Evolutionary conservation across 2,888 invertebrate species (phyloP), one percentile per base, ranked within the genome.

Genomic region (Arge pagana): DNA sequence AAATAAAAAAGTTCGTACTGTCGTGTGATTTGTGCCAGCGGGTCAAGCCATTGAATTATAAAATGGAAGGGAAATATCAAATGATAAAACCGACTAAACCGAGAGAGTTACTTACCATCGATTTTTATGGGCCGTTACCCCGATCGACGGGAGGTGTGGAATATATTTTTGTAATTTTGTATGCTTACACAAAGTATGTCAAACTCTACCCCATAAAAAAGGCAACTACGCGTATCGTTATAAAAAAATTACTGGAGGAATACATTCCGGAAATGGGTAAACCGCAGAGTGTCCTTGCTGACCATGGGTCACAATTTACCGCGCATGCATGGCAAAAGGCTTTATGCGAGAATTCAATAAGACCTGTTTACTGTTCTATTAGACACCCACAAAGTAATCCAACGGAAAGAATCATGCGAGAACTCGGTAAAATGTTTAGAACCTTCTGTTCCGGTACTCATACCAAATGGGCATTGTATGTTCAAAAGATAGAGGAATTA

Each of bases 1-100:
- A 51, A 3, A 21, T 55, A 8, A 57, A 57, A 24, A 36, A 30
- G 8, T 45, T 30, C 18, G 33, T 54, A n/a, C 13, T 33, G 6
- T 15, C 50, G 8, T 61, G 61, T 26, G 57, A 60, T 37, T 18
- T 61, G 5, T 62, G 61, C 41, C 59, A 63, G 31, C 55, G 55
- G 24, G 8, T 15, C 5, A 48, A 53, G 28, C 40, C 31, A 35
- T 21, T 39, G 4, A 49, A 23, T 15, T 28, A 37, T 8, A 37
- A 13, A 24, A 52, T 39, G 40, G 45, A 45, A 15, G 41, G 48
- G 4, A 40, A 40, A 40, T 48, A 48, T 48, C 39, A 36, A 7
- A 28, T 45, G 28, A 37, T 52, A 19, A 21, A 21, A 10, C n/a
- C 48, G 8, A 23, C 28, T 3, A 19, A 42, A 19, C 50, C 39